These are phyloP conservation scores for Hylomyscus alleni DNA, from an alignment of 2,797 vertebrate genomes.

Conservation along the genomic window DNA sequence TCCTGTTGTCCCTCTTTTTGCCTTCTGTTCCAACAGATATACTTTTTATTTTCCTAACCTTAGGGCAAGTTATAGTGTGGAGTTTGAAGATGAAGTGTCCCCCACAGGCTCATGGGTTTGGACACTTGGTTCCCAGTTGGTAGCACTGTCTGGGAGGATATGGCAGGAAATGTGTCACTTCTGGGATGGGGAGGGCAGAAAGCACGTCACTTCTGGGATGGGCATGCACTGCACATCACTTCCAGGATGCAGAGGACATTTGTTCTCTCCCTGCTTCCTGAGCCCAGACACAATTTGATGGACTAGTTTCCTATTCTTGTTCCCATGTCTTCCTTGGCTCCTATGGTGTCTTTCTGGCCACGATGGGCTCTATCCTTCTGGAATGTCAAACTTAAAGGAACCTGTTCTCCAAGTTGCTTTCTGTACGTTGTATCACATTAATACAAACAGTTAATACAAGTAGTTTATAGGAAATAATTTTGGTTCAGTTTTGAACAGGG, in stretches of 20 bases:
- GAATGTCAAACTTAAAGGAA: not conserved
- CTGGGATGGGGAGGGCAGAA: too few species aligned
- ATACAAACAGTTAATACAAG: not conserved
- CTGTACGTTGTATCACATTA: not conserved
- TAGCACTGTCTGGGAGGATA: not conserved
- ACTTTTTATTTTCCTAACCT: conserved; percentile 40
- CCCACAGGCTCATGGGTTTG: not conserved
- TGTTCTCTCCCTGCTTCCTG: not conserved
- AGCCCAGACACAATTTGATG: not conserved
- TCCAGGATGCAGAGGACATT: not conserved
- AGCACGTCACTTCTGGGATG: not conserved
- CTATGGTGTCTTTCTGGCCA: not conserved
- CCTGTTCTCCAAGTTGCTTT: not conserved
- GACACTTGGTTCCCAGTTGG: not conserved
- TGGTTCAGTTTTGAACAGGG: conserved; percentile 2
- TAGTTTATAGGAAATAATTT: not conserved
- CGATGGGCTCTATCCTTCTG: not conserved
- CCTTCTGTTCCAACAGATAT: not conserved
- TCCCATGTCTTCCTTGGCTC: not conserved
- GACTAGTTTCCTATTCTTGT: not conserved
- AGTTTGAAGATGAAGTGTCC: not conserved
- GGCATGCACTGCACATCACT: too few species aligned
- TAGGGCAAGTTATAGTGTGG: not conserved
- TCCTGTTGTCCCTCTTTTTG: not conserved
- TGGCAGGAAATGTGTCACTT: not conserved